phyloP scores from a whole-genome alignment of 1,140 invertebrate species.

The Anastatus disparis region DNA sequence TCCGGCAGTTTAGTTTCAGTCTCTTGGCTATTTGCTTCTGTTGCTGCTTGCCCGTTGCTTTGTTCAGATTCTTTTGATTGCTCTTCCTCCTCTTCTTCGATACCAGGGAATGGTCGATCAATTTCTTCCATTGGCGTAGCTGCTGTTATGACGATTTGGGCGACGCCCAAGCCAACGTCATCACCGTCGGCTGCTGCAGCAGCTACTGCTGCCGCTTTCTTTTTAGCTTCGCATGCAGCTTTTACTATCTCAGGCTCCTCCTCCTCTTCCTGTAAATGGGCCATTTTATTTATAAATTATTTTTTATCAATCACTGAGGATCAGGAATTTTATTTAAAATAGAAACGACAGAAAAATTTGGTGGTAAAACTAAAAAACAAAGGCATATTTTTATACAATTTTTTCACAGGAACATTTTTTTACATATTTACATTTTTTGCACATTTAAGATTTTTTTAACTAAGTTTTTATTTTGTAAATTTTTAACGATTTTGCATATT shows the following conservation, averaged over 20 bases:
- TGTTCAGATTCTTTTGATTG: constrained; percentile 46
- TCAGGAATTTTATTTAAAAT: too few species aligned
- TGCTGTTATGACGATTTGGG: constrained; percentile 88
- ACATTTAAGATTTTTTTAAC: too few species aligned
- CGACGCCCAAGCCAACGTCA: constrained; percentile 75
- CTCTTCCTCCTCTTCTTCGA: constrained; percentile 52
- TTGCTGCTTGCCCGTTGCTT: constrained; percentile 46
- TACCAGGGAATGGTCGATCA: constrained; percentile 73
- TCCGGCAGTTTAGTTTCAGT: background rate
- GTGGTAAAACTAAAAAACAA: too few species aligned
- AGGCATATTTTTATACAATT: too few species aligned
- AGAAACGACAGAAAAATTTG: too few species aligned
- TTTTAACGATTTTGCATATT: too few species aligned
- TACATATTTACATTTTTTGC: too few species aligned
- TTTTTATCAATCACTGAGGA: too few species aligned
- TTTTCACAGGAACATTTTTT: too few species aligned
- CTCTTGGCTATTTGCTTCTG: background rate
- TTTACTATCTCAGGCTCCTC: constrained; percentile 44
- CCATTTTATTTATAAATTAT: too few species aligned
- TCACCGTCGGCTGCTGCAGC: constrained; percentile 8
- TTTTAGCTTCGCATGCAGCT: constrained; percentile 40
- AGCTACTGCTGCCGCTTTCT: constrained; percentile 36
- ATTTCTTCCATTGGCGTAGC: constrained; percentile 89
- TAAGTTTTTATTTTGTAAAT: too few species aligned
- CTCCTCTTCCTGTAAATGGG: constrained; percentile 44